Evolutionary conservation across 2,888 invertebrate species (phyloP).

Genomic region (Lingula anatina): DNA sequence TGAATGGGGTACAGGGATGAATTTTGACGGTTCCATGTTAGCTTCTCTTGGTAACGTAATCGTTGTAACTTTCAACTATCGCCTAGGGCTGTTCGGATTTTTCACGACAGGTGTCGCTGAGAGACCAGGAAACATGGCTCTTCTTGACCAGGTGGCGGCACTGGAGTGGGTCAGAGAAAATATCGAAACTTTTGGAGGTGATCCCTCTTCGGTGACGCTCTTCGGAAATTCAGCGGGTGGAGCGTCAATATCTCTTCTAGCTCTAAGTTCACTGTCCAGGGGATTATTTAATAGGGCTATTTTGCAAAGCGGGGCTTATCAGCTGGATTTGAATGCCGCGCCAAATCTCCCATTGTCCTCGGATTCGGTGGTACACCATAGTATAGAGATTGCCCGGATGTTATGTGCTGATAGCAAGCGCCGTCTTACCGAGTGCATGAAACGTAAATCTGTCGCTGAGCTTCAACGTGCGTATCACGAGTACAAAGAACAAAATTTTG

Average conservation of each 20-base stretch:
- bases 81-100: conserved; percentile 14
- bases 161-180: conserved; percentile 18
- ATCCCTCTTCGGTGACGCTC: conserved; percentile 16
- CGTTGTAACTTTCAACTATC: conserved; percentile 12
- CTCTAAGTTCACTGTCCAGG: neutral
- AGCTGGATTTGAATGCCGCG: too few species aligned
- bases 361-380: too few species aligned
- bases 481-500: too few species aligned
- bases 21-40: conserved; percentile 52
- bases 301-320: conserved; percentile 10
- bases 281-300: conserved; percentile 9
- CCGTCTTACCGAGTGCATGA: too few species aligned
- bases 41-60: conserved; percentile 7
- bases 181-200: conserved; percentile 14
- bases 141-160: conserved; percentile 18
- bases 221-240: conserved; percentile 18
- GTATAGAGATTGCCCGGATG: too few species aligned
- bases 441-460: too few species aligned
- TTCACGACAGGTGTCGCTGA: conserved; percentile 9
- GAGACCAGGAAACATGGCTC: conserved; percentile 18
- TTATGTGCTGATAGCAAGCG: too few species aligned
- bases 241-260: conserved; percentile 1
- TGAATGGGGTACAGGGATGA: conserved; percentile 83
- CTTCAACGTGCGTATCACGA: too few species aligned
- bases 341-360: too few species aligned